phyloP scores from a whole-genome alignment of 2,888 invertebrate genomes.

The Drosophila histrio region DNA sequence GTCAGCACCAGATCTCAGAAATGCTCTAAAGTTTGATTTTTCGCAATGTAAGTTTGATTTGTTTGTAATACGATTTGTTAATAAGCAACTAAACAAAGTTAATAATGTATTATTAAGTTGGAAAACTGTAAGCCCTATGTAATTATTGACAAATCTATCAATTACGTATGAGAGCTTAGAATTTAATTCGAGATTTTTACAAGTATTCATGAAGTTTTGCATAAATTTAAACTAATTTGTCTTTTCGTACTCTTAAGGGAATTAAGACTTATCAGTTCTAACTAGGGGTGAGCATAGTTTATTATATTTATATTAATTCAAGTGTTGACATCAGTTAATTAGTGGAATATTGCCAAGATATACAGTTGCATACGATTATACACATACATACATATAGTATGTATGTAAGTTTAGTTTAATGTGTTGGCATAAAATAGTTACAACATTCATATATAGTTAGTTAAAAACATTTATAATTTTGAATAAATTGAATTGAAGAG shows the following conservation, averaged over 20 bases:
- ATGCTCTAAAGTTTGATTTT: conserved; percentile 25
- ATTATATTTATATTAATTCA: conserved; percentile 12
- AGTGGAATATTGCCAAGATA: conserved; percentile 29
- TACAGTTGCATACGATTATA: not conserved
- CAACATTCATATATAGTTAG: too few species aligned
- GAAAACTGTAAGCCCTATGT: not conserved
- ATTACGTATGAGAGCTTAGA: not conserved
- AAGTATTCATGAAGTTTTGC: not conserved
- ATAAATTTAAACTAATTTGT: too few species aligned
- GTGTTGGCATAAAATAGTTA: too few species aligned
- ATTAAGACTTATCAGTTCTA: not conserved
- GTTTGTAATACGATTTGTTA: conserved; percentile 13
- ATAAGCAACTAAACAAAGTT: conserved; percentile 3
- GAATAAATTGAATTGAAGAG: too few species aligned
- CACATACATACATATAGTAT: not conserved
- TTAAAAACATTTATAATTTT: too few species aligned
- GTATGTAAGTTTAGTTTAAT: too few species aligned
- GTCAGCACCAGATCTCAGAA: not conserved
- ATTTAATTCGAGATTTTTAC: not conserved
- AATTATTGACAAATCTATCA: conserved; percentile 2
- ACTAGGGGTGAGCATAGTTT: not conserved
- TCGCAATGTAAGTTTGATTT: conserved; percentile 51
- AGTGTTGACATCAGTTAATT: conserved; percentile 26
- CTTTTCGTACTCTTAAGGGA: not conserved
- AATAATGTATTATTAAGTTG: not conserved